Percentiles rank a stretch among this genome's conserved stretches.
Evolutionary conservation across 2,113 vertebrate species (phyloP).

Genomic region (Amblyornis subalaris): DNA sequence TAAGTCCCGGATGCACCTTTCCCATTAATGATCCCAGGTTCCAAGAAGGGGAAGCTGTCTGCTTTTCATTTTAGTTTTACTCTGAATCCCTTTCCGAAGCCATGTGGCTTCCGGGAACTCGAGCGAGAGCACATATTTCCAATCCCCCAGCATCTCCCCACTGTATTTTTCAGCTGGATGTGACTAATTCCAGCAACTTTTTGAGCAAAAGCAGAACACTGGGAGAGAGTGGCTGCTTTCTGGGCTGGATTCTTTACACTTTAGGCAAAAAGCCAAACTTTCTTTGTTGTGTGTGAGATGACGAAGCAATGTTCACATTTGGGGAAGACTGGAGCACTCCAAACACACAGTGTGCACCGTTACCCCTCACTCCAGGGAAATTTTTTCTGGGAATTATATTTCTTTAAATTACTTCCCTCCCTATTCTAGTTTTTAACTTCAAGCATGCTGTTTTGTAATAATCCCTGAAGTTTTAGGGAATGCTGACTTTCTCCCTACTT

Average conservation of each 20-base stretch:
- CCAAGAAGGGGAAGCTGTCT: not conserved
- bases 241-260: not conserved
- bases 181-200: fast-evolving
- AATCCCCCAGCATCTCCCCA: fast-evolving
- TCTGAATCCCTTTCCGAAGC: not conserved
- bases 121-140: fast-evolving
- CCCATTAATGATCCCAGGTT: fast-evolving
- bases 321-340: not conserved
- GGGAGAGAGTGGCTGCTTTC: not conserved
- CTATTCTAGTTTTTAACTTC: not conserved
- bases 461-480: no score
- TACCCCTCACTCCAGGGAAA: not conserved
- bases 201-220: fast-evolving
- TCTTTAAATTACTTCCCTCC: not conserved
- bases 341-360: fast-evolving
- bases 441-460: not conserved
- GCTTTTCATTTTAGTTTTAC: not conserved
- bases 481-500: not conserved
- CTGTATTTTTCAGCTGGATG: not conserved
- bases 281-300: not conserved
- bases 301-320: not conserved
- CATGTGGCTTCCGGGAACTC: fast-evolving
- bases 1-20: fast-evolving
- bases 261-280: not conserved
- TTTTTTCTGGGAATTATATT: not conserved